Conservation (phyloP, 2,797 vertebrate species). For the Mormyrus hasselquistii region DNA sequence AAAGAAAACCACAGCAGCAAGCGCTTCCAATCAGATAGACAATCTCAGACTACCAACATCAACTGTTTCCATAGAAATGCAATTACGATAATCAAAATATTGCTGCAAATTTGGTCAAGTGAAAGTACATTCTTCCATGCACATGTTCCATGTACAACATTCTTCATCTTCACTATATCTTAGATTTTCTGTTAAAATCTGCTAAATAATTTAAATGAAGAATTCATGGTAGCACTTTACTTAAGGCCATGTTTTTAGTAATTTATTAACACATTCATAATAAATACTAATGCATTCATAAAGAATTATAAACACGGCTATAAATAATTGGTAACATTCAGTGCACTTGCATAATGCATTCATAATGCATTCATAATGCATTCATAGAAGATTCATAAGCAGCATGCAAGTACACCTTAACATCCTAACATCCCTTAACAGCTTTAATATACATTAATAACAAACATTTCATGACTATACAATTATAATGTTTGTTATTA, state of each 20-base stretch:
- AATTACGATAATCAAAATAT: background rate
- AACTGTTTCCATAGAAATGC: background rate
- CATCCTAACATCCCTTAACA: background rate
- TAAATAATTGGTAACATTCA: background rate
- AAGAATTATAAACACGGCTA: background rate
- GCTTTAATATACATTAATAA: background rate
- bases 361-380: background rate
- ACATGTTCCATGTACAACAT: background rate
- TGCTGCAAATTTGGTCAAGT: background rate
- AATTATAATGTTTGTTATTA: background rate
- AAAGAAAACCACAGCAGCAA: background rate
- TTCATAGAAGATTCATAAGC: background rate
- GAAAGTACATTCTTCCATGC: background rate
- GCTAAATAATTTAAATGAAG: background rate
- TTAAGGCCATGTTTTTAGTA: background rate
- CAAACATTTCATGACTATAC: background rate
- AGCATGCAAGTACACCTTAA: background rate
- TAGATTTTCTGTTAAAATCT: background rate
- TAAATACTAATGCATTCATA: background rate
- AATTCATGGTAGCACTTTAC: background rate
- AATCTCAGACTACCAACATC: background rate
- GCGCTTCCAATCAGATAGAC: background rate
- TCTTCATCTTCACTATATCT: background rate
- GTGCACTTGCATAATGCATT: background rate
- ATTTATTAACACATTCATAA: background rate